Evolutionary conservation across 2,797 vertebrate genomes (phyloP), one percentile per base, ranked within the genome.

Genomic region (Synanceia verrucosa): DNA sequence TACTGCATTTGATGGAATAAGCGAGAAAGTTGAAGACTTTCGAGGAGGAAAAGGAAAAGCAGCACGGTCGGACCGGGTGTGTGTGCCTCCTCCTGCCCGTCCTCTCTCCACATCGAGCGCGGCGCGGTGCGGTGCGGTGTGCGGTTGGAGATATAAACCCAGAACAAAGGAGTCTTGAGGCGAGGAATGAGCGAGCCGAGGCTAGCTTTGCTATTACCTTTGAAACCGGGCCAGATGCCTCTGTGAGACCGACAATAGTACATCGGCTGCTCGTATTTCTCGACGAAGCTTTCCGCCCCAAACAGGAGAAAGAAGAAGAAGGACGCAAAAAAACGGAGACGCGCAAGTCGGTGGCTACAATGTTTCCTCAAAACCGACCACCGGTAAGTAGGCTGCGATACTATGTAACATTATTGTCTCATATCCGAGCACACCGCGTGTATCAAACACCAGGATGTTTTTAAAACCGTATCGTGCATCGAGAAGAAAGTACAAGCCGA

Each of bases 321-420:
- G 70, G 72, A 84, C 29, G 47, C 60, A 39, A 72, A 69, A 48
- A 65, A 39, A 24, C 37, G 66, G 69, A 84, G 65, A 79, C 78
- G 16, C 81, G 44, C 84, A 81, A 84, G 86, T 89, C 86, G 85
- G 87, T 88, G 84, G 84, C 82, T 69, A 93, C 85, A 83, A 97
- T 97, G 96, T 97, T 96, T 87, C 96, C 96, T 4, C 96, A 97
- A 84, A 97, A 96, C 89, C 91, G 96, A 89, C 90, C 95, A 58
- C 89, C 95, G 94, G 96, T 97, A 91, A 96, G 96, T 94, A 84
- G 36, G 79, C 75, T 73, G 57, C 47, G 61, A 53, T 70, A 56
- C 67, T 44, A 28, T 52, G 63, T 33, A 64, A 68, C 69, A 23
- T 33, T 48, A 39, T 70, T 62, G 57, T 82, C 33, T 66, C 16